A percentile compares a stretch with the other conserved stretches of the same genome.
phyloP scores from a whole-genome alignment of 2,888 invertebrate species.

The Clusia tigrina region DNA sequence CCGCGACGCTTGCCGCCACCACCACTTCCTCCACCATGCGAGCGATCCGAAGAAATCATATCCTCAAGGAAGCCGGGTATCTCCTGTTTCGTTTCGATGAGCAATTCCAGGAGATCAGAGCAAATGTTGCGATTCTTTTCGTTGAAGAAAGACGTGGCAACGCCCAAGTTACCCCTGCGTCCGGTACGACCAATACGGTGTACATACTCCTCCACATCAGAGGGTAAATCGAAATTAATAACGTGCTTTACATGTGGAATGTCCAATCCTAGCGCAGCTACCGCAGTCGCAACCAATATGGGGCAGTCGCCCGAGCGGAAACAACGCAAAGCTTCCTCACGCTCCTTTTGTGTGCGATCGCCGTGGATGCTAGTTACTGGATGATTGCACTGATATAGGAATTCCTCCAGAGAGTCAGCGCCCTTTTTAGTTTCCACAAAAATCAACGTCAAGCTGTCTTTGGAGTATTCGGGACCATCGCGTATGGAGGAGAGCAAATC shows the following conservation, averaged over 20 bases:
- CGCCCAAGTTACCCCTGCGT: conserved; percentile 97
- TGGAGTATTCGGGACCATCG: conserved; percentile 71
- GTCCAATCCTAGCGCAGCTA: conserved; percentile 96
- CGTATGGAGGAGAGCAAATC: conserved; percentile 89
- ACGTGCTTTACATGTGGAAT: conserved; percentile 99
- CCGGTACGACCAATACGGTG: conserved; percentile 99
- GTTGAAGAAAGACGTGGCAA: conserved; percentile 99
- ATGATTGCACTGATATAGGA: conserved; percentile 86
- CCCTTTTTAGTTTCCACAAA: conserved; percentile 99
- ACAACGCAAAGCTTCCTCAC: conserved; percentile 93
- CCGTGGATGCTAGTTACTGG: conserved; percentile 99
- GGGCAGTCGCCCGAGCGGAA: conserved; percentile 94
- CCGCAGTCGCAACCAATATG: conserved; percentile 97
- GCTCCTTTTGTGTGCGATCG: conserved; percentile 94
- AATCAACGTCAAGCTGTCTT: conserved; percentile 90
- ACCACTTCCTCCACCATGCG: conserved; percentile 68
- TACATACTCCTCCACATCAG: conserved; percentile 99
- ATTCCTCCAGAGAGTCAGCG: conserved; percentile 95
- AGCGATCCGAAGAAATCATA: conserved; percentile 70
- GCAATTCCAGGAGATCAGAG: conserved; percentile 88
- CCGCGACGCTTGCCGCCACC: conserved; percentile 69
- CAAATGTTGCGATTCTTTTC: conserved; percentile 96
- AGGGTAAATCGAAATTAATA: conserved; percentile 98
- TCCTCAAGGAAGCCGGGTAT: conserved; percentile 85
- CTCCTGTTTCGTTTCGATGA: conserved; percentile 96